Conservation (phyloP, 1,140 invertebrate species). For the Sitobion miscanthi region DNA sequence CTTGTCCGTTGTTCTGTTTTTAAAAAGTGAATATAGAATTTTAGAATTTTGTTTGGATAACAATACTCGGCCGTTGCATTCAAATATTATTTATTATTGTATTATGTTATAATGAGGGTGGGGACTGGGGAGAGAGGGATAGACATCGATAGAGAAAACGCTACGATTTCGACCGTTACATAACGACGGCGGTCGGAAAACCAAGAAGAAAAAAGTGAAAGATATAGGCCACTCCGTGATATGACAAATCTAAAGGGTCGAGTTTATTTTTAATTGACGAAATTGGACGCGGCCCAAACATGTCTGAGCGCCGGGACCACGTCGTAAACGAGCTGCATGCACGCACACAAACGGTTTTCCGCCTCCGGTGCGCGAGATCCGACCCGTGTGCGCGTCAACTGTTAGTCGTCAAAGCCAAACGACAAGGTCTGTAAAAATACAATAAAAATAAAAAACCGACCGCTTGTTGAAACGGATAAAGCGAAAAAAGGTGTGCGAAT, state of each 20-base stretch:
- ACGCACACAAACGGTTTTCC: conserved; percentile 34
- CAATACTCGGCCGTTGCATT: neutral
- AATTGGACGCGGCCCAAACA: conserved; percentile 20
- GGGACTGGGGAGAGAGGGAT: too few relatives aligned
- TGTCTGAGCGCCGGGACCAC: neutral
- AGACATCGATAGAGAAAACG: neutral
- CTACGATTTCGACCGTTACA: neutral
- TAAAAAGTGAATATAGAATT: conserved; percentile 31
- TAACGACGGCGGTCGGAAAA: neutral
- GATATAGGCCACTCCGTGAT: conserved; percentile 9
- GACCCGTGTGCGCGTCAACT: neutral
- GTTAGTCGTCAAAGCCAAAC: neutral
- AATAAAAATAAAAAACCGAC: neutral
- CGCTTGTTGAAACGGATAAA: neutral
- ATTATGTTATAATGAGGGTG: neutral
- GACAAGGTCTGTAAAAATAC: neutral
- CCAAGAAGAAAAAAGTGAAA: conserved; percentile 10
- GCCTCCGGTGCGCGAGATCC: neutral
- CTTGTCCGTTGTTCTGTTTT: neutral
- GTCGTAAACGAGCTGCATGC: neutral
- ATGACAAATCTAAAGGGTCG: conserved; percentile 18
- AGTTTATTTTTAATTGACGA: conserved; percentile 49
- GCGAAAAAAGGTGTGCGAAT: neutral
- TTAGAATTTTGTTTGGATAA: conserved; percentile 34
- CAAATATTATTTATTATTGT: neutral